These are phyloP conservation scores for Drosophila mettleri DNA, from an alignment of 2,888 invertebrate species.

Conservation along the genomic window DNA sequence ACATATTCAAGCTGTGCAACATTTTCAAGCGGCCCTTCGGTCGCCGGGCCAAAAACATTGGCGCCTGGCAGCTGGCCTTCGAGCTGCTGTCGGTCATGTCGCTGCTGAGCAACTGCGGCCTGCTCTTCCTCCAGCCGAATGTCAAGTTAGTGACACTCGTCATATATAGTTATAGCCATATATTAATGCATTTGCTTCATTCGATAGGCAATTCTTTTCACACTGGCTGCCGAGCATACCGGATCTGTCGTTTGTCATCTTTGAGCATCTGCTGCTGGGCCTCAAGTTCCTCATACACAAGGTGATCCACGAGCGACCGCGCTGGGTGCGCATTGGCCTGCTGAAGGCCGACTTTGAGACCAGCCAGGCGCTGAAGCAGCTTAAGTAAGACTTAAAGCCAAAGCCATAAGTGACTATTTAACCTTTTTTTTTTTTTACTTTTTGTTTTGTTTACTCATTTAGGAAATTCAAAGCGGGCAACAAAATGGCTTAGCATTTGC, in stretches of 20 bases:
- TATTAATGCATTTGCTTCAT: neutral
- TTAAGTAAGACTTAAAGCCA: conserved; percentile 73
- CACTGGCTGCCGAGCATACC: conserved; percentile 81
- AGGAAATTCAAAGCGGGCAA: conserved; percentile 81
- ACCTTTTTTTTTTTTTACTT: too few relatives aligned
- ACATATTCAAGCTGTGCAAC: conserved; percentile 90
- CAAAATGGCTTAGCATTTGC: conserved; percentile 57
- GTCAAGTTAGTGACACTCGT: conserved; percentile 84
- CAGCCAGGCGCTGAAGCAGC: conserved; percentile 87
- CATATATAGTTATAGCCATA: neutral
- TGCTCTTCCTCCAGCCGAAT: conserved; percentile 89
- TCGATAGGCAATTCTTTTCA: conserved; percentile 79
- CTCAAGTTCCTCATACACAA: conserved; percentile 88
- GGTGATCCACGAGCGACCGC: conserved; percentile 90
- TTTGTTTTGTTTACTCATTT: neutral
- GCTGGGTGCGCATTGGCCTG: conserved; percentile 88
- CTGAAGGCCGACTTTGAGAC: conserved; percentile 88
- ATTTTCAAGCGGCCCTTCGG: conserved; percentile 89
- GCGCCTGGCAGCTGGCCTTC: conserved; percentile 90
- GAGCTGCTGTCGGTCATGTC: conserved; percentile 87
- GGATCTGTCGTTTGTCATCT: conserved; percentile 87
- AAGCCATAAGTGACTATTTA: neutral
- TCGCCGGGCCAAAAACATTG: conserved; percentile 88
- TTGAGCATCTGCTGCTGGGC: conserved; percentile 89
- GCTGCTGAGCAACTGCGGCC: conserved; percentile 91